phyloP scores from a whole-genome alignment of 1,140 invertebrate genomes.

The Drosophila sp. region DNA sequence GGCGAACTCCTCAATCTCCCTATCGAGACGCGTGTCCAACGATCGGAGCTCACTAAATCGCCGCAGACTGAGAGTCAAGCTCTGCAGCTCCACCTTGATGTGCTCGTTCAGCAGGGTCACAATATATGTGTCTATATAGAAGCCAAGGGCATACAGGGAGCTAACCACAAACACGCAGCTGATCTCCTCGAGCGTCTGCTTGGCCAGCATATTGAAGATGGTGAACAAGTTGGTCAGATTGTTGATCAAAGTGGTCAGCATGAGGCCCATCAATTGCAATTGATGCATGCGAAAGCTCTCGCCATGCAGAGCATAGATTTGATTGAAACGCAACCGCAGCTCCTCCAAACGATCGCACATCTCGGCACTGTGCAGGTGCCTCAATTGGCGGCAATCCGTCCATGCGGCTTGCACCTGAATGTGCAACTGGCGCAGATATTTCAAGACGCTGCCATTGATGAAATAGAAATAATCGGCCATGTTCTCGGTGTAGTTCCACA shows the following conservation, averaged over 20 bases:
- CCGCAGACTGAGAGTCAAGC: conserved; percentile 46
- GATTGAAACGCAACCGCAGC: conserved; percentile 34
- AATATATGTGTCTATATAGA: conserved; percentile 74
- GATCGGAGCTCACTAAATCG: conserved; percentile 42
- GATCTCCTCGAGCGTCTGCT: conserved; percentile 44
- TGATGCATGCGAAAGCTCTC: conserved; percentile 67
- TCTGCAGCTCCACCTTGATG: conserved; percentile 55
- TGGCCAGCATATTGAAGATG: conserved; percentile 68
- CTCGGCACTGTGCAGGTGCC: conserved; percentile 22
- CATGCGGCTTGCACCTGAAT: conserved; percentile 37
- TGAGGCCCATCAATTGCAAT: conserved; percentile 66
- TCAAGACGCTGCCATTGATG: conserved; percentile 60
- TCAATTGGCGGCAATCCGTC: conserved; percentile 6
- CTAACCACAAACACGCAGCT: conserved; percentile 54
- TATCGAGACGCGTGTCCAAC: conserved; percentile 36
- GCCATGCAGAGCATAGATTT: conserved; percentile 57
- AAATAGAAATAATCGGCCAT: conserved; percentile 79
- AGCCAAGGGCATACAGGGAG: conserved; percentile 58
- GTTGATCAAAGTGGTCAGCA: conserved; percentile 71
- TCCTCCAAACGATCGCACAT: conserved; percentile 55
- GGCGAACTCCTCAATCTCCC: conserved; percentile 70
- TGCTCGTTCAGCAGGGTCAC: conserved; percentile 68
- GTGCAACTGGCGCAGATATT: conserved; percentile 60
- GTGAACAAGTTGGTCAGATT: conserved; percentile 73
- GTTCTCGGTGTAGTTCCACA: conserved; percentile 78